Conservation (phyloP, 2,113 vertebrate species). For the Trogon melanurus region DNA sequence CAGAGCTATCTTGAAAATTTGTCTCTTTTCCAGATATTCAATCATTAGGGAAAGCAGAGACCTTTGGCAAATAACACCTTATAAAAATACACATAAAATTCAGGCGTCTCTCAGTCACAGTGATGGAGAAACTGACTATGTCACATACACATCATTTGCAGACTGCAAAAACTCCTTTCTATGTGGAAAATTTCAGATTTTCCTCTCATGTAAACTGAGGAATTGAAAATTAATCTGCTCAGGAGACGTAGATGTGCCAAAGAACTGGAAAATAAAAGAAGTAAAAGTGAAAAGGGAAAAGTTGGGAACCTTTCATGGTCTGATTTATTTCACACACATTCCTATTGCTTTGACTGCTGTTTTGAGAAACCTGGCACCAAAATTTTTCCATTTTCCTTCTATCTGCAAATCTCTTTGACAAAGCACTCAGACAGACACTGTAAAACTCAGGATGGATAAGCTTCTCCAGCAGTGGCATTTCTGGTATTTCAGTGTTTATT, state of each 20-base stretch:
- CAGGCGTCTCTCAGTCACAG: background rate
- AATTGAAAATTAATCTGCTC: background rate
- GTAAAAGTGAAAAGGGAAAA: background rate
- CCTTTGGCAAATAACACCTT: background rate
- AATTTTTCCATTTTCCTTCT: constrained; percentile 41
- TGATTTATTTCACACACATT: constrained; percentile 23
- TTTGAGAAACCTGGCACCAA: background rate
- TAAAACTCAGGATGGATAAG: constrained; percentile 32
- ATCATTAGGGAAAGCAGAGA: background rate
- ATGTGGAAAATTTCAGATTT: background rate
- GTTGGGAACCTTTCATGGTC: background rate
- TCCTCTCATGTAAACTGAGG: background rate
- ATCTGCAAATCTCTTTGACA: constrained; percentile 49
- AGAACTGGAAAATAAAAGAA: background rate
- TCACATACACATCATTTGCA: background rate
- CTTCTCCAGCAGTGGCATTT: constrained; percentile 48
- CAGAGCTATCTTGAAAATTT: background rate
- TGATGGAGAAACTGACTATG: background rate
- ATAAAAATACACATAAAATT: background rate
- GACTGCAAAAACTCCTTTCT: background rate
- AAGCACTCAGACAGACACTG: constrained; percentile 33
- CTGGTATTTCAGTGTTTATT: constrained; percentile 58
- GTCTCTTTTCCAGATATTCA: background rate
- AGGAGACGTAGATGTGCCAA: background rate
- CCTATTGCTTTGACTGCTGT: background rate